Conservation (phyloP, 2,797 vertebrate species). For the Hyperoplus lanceolatus region DNA sequence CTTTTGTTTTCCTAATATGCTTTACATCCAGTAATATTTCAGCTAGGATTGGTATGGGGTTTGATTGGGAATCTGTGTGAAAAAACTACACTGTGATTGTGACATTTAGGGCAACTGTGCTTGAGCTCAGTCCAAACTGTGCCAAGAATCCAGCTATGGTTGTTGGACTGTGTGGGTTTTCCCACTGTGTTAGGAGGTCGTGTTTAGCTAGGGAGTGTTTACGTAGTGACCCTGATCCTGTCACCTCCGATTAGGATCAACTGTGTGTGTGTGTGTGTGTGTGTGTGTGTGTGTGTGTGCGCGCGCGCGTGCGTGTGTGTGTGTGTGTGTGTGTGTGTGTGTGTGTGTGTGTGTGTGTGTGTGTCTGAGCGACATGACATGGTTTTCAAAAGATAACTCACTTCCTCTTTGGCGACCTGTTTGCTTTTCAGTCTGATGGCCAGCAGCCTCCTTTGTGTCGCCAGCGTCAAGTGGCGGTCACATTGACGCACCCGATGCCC, state of each 20-base stretch:
- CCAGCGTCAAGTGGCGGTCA: conserved; percentile 46
- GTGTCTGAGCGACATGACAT: conserved; percentile 62
- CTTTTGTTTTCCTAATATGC: neutral
- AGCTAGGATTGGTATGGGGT: neutral
- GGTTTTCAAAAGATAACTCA: conserved; percentile 74
- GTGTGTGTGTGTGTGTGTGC: conserved; percentile 46
- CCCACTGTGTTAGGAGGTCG: conserved; percentile 66
- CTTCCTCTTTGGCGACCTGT: conserved; percentile 78
- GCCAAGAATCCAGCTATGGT: conserved; percentile 32
- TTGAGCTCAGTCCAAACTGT: conserved; percentile 27
- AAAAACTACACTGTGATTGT: conserved; percentile 13
- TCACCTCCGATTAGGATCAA: conserved; percentile 80
- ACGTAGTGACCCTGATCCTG: conserved; percentile 66
- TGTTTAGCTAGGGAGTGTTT: conserved; percentile 79
- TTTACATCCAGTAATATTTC: neutral
- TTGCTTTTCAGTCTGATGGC: conserved; percentile 86
- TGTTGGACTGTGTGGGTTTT: conserved; percentile 55
- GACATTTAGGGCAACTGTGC: conserved; percentile 26
- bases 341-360: conserved; percentile 36
- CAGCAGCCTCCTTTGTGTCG: conserved; percentile 71
- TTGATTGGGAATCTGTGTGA: conserved; percentile 29
- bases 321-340: conserved; percentile 40
- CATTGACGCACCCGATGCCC: conserved; percentile 29
- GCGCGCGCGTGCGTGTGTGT: conserved; percentile 37
- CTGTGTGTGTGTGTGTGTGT: conserved; percentile 52